Evolutionary conservation across 37 sponge, comb jelly and placozoan genomes (phyloP), one percentile per base, ranked within the genome.

Genomic region (Beroe forskalii): DNA sequence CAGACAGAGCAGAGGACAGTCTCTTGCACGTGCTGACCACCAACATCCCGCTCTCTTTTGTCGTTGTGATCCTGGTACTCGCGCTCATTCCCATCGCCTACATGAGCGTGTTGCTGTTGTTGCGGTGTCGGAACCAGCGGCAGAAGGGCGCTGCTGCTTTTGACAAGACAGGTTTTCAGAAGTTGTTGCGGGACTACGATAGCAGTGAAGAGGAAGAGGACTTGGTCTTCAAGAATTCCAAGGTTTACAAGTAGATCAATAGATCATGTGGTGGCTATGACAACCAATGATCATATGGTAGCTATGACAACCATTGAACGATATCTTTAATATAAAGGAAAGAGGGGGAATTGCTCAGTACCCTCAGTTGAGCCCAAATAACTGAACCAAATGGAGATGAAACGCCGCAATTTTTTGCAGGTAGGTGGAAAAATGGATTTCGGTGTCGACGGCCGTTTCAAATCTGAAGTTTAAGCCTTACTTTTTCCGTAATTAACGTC

Each of bases 141-240:
- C 14, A 38, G 48, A 19, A 32, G 19, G 44, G 28, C 27, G 30
- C 14, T 0, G 86, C 28, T 37, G 27, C 28, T 41, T 41, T 42
- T 4, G 86, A 80, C 27, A 80, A 25, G 27, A 22, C 37, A 14
- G 86, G 86, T 4, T 80, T 80, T 25, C 86, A 80, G 86, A 80
- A 80, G 20, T 48, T 80, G 44, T 43, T 80, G 55, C 40, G 55
- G 42, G 86, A 80, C 86, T 80, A 80, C 35, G 86, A 80, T 44
- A 80, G 86, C 30, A 80, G 86, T 80, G 86, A 80, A 42, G 86
- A 80, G 44, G 86, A 80, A 30, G 86, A 80, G 24, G 86, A 80
- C 42, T 80, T 80, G 40, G 86, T 80, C 4, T 80, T 80, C 55
- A 80, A 80, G 31, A 80, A 80, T 17, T 69, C 72, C 8, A 69